A percentile compares a stretch with the other conserved stretches of the same genome.
phyloP scores from a whole-genome alignment of 2,797 vertebrate genomes.

The Thamnophis elegans region DNA sequence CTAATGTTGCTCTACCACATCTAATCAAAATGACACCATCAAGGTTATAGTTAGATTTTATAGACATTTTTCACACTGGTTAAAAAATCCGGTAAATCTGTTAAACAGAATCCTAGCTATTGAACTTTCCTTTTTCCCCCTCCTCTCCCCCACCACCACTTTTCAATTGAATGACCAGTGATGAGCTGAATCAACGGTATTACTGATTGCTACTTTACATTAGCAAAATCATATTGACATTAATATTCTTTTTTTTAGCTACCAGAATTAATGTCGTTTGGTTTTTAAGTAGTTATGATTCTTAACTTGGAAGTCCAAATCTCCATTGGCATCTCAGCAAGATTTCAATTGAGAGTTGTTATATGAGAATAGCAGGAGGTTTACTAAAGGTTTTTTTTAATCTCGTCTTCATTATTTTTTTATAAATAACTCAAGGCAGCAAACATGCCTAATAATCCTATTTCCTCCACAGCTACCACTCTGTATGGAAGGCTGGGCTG shows the following conservation, averaged over 20 bases:
- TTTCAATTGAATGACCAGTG: neutral
- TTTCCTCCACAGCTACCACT: neutral
- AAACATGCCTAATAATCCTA: neutral
- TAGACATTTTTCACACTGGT: constrained; percentile 21
- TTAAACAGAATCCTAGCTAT: constrained; percentile 16
- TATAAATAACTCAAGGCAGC: neutral
- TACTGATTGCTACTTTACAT: constrained; percentile 6
- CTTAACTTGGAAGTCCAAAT: neutral
- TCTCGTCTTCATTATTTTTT: neutral
- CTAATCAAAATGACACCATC: constrained; percentile 27
- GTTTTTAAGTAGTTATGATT: neutral
- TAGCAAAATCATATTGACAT: neutral
- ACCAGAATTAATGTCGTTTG: neutral
- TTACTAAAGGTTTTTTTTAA: neutral
- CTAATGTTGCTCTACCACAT: constrained; percentile 4
- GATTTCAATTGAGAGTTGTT: neutral
- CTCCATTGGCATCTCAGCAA: neutral
- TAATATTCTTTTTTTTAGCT: neutral
- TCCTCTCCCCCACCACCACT: too few species aligned
- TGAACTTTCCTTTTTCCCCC: neutral
- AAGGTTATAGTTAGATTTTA: constrained; percentile 34
- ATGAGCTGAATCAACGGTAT: constrained; percentile 4
- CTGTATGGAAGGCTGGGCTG: neutral
- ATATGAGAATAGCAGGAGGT: neutral
- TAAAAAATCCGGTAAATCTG: constrained; percentile 14